Conservation (phyloP, 2,888 invertebrate species). For the Thalpophila matura region DNA sequence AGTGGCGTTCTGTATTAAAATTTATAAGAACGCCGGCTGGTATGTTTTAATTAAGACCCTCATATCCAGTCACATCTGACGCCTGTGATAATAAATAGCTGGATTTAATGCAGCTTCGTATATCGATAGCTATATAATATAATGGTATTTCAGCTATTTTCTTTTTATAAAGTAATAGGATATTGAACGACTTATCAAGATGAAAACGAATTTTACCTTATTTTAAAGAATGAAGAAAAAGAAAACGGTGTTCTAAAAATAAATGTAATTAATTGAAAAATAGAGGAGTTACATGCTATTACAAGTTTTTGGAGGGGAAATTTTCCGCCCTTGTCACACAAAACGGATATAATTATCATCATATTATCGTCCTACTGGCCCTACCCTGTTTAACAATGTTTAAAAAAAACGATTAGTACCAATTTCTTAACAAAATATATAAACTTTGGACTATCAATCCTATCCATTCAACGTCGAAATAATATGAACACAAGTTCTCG, state of each 20-base stretch:
- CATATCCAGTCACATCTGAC: constrained; percentile 70
- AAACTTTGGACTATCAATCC: not conserved
- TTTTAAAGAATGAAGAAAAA: no score
- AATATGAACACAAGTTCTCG: constrained; percentile 30
- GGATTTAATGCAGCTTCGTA: constrained; percentile 37
- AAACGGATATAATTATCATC: no score
- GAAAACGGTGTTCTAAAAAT: no score
- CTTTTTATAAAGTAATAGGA: not conserved
- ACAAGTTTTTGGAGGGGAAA: no score
- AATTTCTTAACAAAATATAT: not conserved
- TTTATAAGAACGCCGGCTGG: constrained; percentile 65
- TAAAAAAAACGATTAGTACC: no score
- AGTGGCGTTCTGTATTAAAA: constrained; percentile 59
- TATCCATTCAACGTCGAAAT: not conserved
- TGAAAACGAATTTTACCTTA: no score
- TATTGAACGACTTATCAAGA: no score
- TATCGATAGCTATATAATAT: constrained; percentile 26
- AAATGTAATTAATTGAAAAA: no score
- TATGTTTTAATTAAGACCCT: constrained; percentile 70
- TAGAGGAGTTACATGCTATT: no score
- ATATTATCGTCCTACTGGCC: no score
- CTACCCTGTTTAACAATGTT: no score
- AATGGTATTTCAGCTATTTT: not conserved
- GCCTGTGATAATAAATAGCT: constrained; percentile 55
- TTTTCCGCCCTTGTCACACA: no score